These are phyloP conservation scores for Emydocephalus ijimae DNA, from an alignment of 2,113 vertebrate species.

Conservation along the genomic window DNA sequence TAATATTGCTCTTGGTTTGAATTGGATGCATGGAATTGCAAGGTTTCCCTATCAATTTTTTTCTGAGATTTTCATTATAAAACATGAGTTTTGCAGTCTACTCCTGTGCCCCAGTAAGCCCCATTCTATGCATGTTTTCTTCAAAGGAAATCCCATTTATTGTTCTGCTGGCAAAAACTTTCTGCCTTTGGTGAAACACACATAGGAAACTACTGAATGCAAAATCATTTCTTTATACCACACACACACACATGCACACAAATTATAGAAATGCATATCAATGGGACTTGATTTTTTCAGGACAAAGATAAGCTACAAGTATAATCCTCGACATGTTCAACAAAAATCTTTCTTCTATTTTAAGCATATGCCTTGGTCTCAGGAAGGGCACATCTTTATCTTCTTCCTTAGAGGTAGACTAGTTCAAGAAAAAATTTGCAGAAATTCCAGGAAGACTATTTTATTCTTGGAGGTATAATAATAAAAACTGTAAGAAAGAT, in stretches of 20 bases:
- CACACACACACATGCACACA: not conserved
- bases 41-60: not conserved
- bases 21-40: not conserved
- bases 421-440: not conserved
- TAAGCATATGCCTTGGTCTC: not conserved
- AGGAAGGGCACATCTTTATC: not conserved
- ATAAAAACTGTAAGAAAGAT: not conserved
- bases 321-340: not conserved
- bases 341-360: not conserved
- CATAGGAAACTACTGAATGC: not conserved
- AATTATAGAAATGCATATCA: not conserved
- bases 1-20: constrained; percentile 26
- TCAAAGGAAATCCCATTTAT: not conserved
- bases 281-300: not conserved
- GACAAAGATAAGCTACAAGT: not conserved
- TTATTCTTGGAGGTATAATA: not conserved
- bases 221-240: not conserved
- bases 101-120: not conserved
- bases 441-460: not conserved
- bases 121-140: not conserved
- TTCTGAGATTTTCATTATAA: not conserved
- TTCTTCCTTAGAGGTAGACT: not conserved
- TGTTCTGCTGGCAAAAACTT: not conserved
- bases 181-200: not conserved
- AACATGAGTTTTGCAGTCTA: not conserved